Evolutionary conservation across 2,797 vertebrate genomes (phyloP), one percentile per base, ranked within the genome.

Genomic region (Falco cherrug): DNA sequence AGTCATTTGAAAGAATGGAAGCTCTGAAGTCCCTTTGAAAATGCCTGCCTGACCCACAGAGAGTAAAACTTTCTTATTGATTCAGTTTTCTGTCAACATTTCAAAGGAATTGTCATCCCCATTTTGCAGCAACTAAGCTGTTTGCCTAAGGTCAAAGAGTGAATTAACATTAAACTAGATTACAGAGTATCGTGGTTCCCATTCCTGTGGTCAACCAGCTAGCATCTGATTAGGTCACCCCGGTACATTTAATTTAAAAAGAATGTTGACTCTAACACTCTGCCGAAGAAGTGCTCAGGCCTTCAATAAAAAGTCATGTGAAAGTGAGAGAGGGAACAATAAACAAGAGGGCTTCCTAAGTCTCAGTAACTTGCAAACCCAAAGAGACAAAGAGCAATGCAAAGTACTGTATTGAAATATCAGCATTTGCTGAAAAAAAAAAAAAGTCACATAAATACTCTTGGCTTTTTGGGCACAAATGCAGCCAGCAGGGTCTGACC

Each of bases 191-290:
- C 25, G 4, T 82, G 81, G 87, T 81, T 96, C 82, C 94, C 92
- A 97, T 96, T 97, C 94, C 90, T 96, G 97, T 91, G 94, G 96
- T 94, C 94, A 91, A 93, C 89, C 93, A 95, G 84, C 47, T 51
- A 94, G 64, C 69, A 94, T 95, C 79, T 91, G 93, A 95, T 93
- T 93, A 94, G 90, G 84, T 96, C 93, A 97, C 87, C 76, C 77
- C 78, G 89, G 90, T 64, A 86, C 76, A 93, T 93, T 91, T 93
- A 95, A 95, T 95, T 96, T 81, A 43, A 91, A 96, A 95, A 86
- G 94, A 95, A 96, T 90, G 92, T 61, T 84, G 53, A 93, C 91
- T 91, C 85, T 94, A 95, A 94, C 95, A 94, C 96, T 92, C 80
- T 92, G 91, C 84, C 2, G 53, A 93, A 91, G 78, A 92, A 92